Conservation (phyloP, 2,797 vertebrate species). For the Gallinago solitaria region DNA sequence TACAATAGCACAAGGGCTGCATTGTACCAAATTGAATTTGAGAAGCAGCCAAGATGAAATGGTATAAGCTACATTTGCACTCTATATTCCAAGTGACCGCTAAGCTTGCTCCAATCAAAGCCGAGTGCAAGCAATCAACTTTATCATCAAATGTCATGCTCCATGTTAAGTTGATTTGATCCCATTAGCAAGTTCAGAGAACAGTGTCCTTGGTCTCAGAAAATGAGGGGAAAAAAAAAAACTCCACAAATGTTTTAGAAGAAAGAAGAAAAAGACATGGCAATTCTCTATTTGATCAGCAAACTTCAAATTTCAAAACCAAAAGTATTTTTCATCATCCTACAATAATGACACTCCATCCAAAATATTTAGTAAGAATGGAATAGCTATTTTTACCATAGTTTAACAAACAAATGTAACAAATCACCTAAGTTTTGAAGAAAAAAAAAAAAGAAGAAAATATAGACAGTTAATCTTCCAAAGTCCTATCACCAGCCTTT, state of each 20-base stretch:
- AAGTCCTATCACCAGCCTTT: background rate
- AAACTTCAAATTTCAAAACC: background rate
- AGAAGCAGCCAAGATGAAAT: slow-evolving; percentile 48
- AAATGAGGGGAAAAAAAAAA: background rate
- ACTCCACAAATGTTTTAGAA: background rate
- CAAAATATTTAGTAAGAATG: background rate
- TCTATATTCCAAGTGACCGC: slow-evolving; percentile 30
- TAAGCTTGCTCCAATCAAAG: slow-evolving; percentile 31
- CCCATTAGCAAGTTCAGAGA: slow-evolving; percentile 22
- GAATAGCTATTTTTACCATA: background rate
- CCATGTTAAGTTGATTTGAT: slow-evolving; percentile 16
- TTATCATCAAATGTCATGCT: background rate
- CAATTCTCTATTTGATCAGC: background rate
- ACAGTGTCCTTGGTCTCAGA: background rate
- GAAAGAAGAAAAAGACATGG: background rate
- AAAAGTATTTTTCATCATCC: background rate
- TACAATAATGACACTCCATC: background rate
- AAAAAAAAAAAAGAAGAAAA: background rate
- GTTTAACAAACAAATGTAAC: background rate
- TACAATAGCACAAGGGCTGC: slow-evolving; percentile 41
- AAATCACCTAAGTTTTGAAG: background rate
- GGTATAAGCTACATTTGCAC: background rate
- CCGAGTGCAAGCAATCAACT: slow-evolving; percentile 31
- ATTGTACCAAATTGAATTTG: slow-evolving; percentile 43
- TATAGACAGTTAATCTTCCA: background rate